Base-by-base conservation (phyloP, 1,140 invertebrate species). In the Dryas iulia region DNA sequence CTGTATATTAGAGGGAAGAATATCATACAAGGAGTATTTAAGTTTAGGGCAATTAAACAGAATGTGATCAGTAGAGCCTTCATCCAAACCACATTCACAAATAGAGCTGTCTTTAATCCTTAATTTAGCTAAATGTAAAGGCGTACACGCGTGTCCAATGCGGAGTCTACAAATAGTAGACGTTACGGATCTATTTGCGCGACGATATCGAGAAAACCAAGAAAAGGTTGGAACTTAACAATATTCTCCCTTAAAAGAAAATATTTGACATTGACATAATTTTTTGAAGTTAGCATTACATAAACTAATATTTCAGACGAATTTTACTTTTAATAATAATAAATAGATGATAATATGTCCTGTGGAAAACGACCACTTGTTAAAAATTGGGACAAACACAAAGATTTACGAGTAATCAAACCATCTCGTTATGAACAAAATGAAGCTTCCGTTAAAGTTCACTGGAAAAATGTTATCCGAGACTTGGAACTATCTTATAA, bases 391-490 rank as follows among this genome's bases (percentile, higher is more conserved):
- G 82, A 87, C 33, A 85, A 77, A 60, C 80, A 82, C 1, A 82
- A 67, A 76, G 62, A 78, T 1, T 66, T 91, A 60, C 70, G 66
- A 25, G 71, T 82, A 54, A 77, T 91, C 14, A 88, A 74, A 21
- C 76, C 79, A 47, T 91, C 89, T 4, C 78, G 72, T 0, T 89
- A 85, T 31, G 84, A 91, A 60, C 76, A 89, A 68, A 88, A 84
- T 33, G 86, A 86, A 71, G 76, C 77, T 0, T 87, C 87, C 1
- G 87, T 89, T 3, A 91, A 88, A 76, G 62, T 74, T 54, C 87
- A 91, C 52, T 91, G 89, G 89, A 88, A 80, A 35, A 87, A 86
- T 59, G 84, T 86, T 30, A 74, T 87, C 1, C 72, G 64, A 14
- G 75, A 76, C 12, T 67, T 91, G 64, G 89, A 89, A 66, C 33